A percentile compares a stretch with the other conserved stretches of the same genome.
Evolutionary conservation across 1,140 invertebrate species (phyloP).

Genomic region (Heliothis virescens): DNA sequence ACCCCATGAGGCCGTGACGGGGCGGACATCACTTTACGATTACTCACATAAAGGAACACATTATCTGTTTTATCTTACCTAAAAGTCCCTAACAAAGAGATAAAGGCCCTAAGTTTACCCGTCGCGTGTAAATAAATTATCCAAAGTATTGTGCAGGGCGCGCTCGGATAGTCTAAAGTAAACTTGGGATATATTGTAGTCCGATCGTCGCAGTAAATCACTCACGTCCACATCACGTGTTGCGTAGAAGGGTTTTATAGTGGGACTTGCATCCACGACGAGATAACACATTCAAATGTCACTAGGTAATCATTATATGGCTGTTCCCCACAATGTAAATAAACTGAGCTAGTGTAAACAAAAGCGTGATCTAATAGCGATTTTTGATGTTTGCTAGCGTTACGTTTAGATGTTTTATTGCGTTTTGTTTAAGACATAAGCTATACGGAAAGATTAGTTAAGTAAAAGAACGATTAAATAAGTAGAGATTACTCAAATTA

Average conservation of each 20-base stretch:
- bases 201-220: constrained; percentile 75
- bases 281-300: constrained; percentile 65
- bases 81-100: constrained; percentile 80
- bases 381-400: constrained; percentile 20
- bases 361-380: constrained; percentile 31
- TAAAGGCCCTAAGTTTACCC: constrained; percentile 80
- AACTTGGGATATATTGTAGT: constrained; percentile 74
- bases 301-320: constrained; percentile 43
- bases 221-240: constrained; percentile 66
- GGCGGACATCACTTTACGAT: constrained; percentile 73
- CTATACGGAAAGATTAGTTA: constrained; percentile 7
- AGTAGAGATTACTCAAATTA: too few species aligned
- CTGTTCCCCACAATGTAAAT: constrained; percentile 26
- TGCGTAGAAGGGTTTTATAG: constrained; percentile 75
- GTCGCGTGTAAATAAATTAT: constrained; percentile 83
- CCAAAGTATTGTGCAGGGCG: constrained; percentile 70
- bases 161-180: constrained; percentile 77
- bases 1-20: constrained; percentile 67
- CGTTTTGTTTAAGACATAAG: not conserved
- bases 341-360: constrained; percentile 10
- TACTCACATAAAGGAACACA: constrained; percentile 77
- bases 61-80: constrained; percentile 83
- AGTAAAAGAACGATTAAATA: not conserved
- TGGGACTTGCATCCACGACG: constrained; percentile 64
- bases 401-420: constrained; percentile 11